Conservation (phyloP, 2,888 invertebrate species). For the Xestia ashworthii region DNA sequence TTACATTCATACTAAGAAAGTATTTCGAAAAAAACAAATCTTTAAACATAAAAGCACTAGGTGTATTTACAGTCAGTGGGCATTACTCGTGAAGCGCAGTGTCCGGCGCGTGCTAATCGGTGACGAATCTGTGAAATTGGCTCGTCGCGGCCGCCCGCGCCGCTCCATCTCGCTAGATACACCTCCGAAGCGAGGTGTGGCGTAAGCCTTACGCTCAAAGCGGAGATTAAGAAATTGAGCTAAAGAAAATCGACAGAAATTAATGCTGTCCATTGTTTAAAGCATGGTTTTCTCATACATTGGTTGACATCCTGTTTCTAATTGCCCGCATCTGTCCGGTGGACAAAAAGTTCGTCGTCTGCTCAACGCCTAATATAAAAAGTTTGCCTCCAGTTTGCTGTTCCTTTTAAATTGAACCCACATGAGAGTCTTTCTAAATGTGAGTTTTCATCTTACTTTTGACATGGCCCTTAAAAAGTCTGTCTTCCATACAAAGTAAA, state of each 20-base stretch:
- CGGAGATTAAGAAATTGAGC: neutral
- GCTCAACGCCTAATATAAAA: neutral
- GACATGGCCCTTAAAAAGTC: neutral
- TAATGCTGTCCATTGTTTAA: neutral
- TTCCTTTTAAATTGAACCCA: neutral
- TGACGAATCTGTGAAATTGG: constrained; percentile 88
- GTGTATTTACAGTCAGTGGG: constrained; percentile 37
- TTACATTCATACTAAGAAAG: no score
- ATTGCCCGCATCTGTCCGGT: neutral
- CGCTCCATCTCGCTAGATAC: constrained; percentile 69
- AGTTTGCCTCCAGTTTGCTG: neutral
- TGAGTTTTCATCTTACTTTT: neutral
- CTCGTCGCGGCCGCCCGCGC: constrained; percentile 77
- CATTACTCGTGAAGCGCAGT: constrained; percentile 71
- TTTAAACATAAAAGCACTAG: neutral
- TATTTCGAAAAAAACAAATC: no score
- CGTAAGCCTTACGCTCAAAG: constrained; percentile 31
- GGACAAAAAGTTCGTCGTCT: neutral
- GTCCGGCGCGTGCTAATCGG: constrained; percentile 85
- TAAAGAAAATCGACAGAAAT: neutral
- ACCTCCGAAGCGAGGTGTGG: constrained; percentile 61
- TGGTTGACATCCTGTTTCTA: neutral
- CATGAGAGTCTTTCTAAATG: neutral
- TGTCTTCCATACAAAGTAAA: neutral
- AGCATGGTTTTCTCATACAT: neutral